Conservation (phyloP, 2,113 vertebrate genomes). For the Ramphastos sulfuratus region DNA sequence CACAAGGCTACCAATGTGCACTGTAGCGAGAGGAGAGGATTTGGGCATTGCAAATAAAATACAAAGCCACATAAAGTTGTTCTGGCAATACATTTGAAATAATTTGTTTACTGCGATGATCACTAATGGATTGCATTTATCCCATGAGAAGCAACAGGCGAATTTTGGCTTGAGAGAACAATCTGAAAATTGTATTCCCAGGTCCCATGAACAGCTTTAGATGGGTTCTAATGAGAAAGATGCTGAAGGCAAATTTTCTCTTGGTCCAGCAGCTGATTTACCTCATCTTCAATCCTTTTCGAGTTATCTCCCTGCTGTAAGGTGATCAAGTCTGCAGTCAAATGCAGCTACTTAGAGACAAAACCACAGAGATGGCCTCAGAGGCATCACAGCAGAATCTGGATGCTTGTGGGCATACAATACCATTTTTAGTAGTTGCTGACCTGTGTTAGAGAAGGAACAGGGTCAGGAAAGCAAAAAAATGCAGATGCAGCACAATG, state of each 20-base stretch:
- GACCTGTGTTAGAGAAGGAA: neutral
- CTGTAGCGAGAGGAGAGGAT: neutral
- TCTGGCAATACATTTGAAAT: neutral
- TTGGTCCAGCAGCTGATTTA: neutral
- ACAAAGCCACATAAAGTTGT: neutral
- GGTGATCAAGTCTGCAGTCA: neutral
- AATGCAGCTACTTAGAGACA: neutral
- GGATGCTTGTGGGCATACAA: neutral
- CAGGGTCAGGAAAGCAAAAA: constrained; percentile 22
- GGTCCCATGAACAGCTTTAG: neutral
- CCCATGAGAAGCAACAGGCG: neutral
- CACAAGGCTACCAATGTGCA: no score
- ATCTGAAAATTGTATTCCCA: neutral
- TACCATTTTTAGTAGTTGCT: constrained; percentile 13
- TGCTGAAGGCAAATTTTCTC: neutral
- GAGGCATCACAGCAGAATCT: neutral
- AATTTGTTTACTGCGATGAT: neutral
- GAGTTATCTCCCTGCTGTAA: neutral
- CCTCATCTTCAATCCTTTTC: neutral
- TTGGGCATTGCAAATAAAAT: neutral
- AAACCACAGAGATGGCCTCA: neutral
- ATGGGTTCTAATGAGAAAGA: neutral
- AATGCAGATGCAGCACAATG: neutral
- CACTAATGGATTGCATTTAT: neutral
- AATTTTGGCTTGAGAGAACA: neutral